Evolutionary conservation across 2,797 vertebrate species (phyloP).

Genomic region (Acanthurus leucopareius): DNA sequence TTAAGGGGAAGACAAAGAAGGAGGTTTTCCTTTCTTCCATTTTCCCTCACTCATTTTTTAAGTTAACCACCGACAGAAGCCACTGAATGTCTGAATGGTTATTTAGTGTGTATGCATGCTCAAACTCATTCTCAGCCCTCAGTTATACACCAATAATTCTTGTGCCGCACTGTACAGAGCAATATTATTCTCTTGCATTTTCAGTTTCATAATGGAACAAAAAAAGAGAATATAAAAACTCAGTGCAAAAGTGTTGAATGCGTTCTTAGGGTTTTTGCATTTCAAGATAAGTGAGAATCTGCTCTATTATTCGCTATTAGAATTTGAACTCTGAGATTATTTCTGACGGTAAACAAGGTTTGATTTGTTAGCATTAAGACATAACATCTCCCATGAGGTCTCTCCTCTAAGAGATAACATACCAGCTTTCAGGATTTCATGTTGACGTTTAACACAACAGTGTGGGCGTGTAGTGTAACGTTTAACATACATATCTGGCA

Average conservation of each 20-base stretch:
- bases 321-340: too few species aligned
- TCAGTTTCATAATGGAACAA: background rate
- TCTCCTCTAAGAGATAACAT: background rate
- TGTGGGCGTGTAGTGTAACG: too few species aligned
- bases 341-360: background rate
- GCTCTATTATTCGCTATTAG: too few species aligned
- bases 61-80: constrained; percentile 24
- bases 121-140: constrained; percentile 9
- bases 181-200: background rate
- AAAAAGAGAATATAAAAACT: too few species aligned
- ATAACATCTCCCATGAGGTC: background rate
- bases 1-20: constrained; percentile 32
- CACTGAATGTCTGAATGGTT: constrained; percentile 24
- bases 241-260: too few species aligned
- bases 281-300: too few species aligned
- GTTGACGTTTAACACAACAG: too few species aligned
- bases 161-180: background rate
- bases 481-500: too few species aligned
- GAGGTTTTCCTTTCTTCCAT: constrained; percentile 25
- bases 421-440: too few species aligned
- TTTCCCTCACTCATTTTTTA: constrained; percentile 1
- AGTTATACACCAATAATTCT: background rate
- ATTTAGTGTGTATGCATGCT: constrained; percentile 9
- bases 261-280: too few species aligned
- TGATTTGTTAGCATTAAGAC: background rate